A percentile compares a stretch with the other conserved stretches of the same genome.
Conservation (phyloP, 1,140 invertebrate genomes). For the Drusus annulatus region DNA sequence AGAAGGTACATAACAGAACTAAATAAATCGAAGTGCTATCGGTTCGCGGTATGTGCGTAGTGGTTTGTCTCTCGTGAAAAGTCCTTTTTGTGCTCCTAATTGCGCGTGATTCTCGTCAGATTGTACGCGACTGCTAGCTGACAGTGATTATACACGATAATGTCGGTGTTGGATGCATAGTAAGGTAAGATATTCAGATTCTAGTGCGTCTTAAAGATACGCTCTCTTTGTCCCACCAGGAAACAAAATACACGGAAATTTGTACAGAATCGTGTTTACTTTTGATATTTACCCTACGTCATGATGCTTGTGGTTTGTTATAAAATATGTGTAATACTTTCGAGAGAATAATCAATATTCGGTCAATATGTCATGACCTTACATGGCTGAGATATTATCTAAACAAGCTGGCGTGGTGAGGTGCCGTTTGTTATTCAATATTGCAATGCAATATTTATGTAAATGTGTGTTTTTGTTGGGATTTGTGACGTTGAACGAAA, state of each 20-base stretch:
- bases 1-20: conserved; percentile 26
- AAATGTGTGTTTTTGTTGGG: background rate
- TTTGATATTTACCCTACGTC: background rate
- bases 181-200: conserved; percentile 30
- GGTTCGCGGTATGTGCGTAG: conserved; percentile 38
- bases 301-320: background rate
- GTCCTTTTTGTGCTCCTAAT: conserved; percentile 44
- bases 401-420: conserved; percentile 32
- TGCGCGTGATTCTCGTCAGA: conserved; percentile 34
- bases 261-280: background rate
- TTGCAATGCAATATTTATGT: background rate
- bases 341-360: conserved; percentile 47
- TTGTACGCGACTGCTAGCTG: conserved; percentile 24
- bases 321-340: conserved; percentile 7
- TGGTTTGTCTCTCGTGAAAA: conserved; percentile 27
- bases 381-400: conserved; percentile 42
- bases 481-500: background rate
- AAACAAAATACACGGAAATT: conserved; percentile 28
- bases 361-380: conserved; percentile 49
- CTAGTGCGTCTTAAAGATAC: background rate
- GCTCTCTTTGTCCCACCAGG: conserved; percentile 28
- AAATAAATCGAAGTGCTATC: conserved; percentile 47
- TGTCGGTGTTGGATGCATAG: conserved; percentile 41
- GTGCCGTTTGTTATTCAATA: conserved; percentile 2
- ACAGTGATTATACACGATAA: conserved; percentile 35